Evolutionary conservation across 92 coral and sea anemone species (phyloP), one percentile per base, ranked within the genome.

Genomic region (Desmophyllum pertusum): DNA sequence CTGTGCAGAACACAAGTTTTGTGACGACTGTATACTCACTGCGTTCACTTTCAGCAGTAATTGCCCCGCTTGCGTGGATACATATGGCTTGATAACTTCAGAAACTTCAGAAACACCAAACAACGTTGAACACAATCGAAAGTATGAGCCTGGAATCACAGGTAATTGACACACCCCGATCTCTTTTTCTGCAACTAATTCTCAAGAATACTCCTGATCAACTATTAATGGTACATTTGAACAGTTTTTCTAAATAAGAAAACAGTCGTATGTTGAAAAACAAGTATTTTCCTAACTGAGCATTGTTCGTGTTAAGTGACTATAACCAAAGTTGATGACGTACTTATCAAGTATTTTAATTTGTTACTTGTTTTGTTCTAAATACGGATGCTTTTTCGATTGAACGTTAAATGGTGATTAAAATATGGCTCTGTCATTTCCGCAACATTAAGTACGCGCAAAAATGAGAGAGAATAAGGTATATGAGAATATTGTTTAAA

Each of bases 1-100:
- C 19, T 79, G 84, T 37, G 38, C 5, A 30, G 14, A 48, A 15
- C 84, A 79, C 64, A 79, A 65, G 73, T 79, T 79, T 48, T 79
- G 84, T 36, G 75, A 79, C 35, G 84, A 79, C 52, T 79, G 84
- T 45, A 43, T 37, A 7, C 57, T 65, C 25, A 79, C 19, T 21
- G 84, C 84, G 21, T 79, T 66, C 64, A 43, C 84, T 18, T 18
- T 65, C 74, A 66, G 84, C 35, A 23, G 18, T 30, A 33, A 19
- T 31, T 79, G 75, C 13, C 84, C 63, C 17, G 84, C 64, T 13
- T 79, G 84, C 35, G 38, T 67, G 37, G 75, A 79, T 66, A 14
- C 43, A 13, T 36, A 40, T 65, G 84, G 84, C 21, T 46, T 79
- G n/a, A 79, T 35, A 36, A 67, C 42, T 18, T 2, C 23, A 8